These are phyloP conservation scores for Elgaria multicarinata DNA, from an alignment of 2,113 vertebrate genomes.

Conservation along the genomic window DNA sequence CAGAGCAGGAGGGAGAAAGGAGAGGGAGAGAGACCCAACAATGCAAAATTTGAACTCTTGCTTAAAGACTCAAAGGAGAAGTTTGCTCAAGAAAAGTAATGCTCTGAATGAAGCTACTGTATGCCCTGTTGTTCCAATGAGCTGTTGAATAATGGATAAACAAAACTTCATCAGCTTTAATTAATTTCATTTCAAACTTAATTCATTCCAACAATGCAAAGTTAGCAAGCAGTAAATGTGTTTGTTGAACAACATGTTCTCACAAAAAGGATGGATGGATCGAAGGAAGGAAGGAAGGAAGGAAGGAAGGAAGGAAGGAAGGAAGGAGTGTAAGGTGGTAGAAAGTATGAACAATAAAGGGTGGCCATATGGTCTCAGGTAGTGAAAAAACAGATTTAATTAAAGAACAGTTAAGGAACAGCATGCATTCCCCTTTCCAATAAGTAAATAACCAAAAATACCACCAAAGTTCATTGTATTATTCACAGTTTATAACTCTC, in stretches of 20 bases:
- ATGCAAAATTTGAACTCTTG: conserved; percentile 36
- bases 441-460: no score
- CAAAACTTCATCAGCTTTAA: conserved; percentile 75
- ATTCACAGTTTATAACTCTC: neutral
- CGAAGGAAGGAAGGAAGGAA: no score
- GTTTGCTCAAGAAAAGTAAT: conserved; percentile 69
- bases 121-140: conserved; percentile 64
- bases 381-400: conserved; percentile 43
- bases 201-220: conserved; percentile 76
- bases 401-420: conserved; percentile 42
- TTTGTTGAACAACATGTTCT: conserved; percentile 66
- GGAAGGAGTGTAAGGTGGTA: conserved; percentile 41
- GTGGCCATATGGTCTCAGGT: conserved; percentile 44
- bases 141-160: conserved; percentile 79
- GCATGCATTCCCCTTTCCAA: conserved; percentile 22
- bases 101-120: conserved; percentile 67
- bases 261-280: conserved; percentile 23
- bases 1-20: conserved; percentile 13
- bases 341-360: conserved; percentile 49
- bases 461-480: no score
- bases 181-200: conserved; percentile 78
- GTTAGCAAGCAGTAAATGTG: conserved; percentile 75
- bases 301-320: neutral
- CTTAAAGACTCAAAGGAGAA: conserved; percentile 49
- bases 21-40: neutral